These are phyloP conservation scores for Numenius phaeopus DNA, from an alignment of 2,797 vertebrate species.

Conservation along the genomic window DNA sequence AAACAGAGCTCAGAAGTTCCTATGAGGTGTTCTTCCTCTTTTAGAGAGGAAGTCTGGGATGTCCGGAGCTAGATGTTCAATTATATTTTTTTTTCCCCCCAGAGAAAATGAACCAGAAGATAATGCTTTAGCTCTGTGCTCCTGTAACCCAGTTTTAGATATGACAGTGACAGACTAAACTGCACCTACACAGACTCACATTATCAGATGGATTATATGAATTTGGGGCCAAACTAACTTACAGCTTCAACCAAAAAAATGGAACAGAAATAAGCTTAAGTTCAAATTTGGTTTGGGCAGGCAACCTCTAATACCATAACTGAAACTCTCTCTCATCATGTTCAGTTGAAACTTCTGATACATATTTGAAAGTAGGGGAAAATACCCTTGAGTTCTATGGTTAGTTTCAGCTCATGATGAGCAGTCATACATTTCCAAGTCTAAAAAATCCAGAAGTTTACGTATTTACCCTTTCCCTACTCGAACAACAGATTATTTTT, in stretches of 20 bases:
- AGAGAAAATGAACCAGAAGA: neutral
- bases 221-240: neutral
- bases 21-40: neutral
- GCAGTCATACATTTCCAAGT: neutral
- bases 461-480: neutral
- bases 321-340: neutral
- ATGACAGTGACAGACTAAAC: neutral
- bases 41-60: neutral
- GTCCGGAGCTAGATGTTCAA: neutral
- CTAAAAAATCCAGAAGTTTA: neutral
- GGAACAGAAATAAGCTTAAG: neutral
- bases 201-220: neutral
- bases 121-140: neutral
- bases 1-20: neutral
- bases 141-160: neutral
- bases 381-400: neutral
- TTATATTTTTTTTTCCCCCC: neutral
- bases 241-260: neutral
- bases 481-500: accelerated
- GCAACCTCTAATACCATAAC: neutral
- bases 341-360: neutral
- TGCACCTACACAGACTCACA: neutral
- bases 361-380: neutral
- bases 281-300: neutral
- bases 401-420: neutral